Conservation (phyloP, 2,113 vertebrate species). For the Chaetura pelagica region DNA sequence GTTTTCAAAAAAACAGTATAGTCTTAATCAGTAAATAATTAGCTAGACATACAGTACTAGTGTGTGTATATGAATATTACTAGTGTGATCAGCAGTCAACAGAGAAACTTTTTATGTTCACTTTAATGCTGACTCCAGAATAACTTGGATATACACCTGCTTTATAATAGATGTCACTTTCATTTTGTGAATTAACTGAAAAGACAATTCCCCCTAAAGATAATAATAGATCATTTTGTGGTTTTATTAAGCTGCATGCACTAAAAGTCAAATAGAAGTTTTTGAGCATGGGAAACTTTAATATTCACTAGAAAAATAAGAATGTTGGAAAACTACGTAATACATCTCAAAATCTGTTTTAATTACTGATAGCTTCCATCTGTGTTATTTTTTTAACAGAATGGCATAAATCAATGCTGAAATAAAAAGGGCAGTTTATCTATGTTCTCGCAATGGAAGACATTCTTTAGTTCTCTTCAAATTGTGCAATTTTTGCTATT, state of each 20-base stretch:
- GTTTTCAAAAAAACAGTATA: too few relatives aligned
- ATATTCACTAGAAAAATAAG: neutral
- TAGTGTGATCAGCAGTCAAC: neutral
- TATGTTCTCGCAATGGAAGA: neutral
- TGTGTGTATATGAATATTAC: neutral
- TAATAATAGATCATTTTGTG: neutral
- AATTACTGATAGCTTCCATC: neutral
- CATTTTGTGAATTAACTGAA: neutral
- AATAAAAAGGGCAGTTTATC: neutral
- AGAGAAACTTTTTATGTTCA: neutral
- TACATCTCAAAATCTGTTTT: neutral
- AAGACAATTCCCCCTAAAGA: neutral
- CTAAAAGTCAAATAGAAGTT: neutral
- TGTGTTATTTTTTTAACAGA: neutral
- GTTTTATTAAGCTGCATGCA: neutral
- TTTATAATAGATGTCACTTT: neutral
- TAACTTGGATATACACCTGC: neutral
- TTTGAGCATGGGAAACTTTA: neutral
- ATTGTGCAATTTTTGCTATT: neutral
- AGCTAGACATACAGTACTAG: neutral
- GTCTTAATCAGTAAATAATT: neutral
- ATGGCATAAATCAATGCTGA: neutral
- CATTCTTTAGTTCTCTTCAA: neutral
- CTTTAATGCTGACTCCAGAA: neutral
- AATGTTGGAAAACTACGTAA: neutral